Conservation (phyloP, 2,888 invertebrate species). For the Chouioia cunea region DNA sequence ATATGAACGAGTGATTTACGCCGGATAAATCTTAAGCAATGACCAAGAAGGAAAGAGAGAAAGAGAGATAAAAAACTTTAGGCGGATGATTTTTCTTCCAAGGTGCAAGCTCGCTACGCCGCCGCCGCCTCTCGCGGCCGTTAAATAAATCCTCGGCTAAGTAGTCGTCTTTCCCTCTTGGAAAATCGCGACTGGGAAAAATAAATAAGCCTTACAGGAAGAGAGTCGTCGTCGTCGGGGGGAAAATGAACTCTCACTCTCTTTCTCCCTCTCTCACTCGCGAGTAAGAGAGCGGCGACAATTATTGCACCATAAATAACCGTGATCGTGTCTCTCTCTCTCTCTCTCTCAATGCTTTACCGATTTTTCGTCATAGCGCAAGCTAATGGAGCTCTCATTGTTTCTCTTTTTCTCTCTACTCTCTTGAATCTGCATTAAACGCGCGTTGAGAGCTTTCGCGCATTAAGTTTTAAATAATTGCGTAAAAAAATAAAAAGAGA, state of each 20-base stretch:
- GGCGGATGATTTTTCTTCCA: conserved; percentile 4
- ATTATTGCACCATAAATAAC: conserved; percentile 51
- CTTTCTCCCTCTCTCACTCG: too few species aligned
- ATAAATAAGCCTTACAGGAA: not conserved
- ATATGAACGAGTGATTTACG: too few species aligned
- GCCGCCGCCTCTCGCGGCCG: not conserved
- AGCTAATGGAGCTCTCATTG: not conserved
- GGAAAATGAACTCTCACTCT: conserved; percentile 44
- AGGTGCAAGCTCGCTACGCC: not conserved
- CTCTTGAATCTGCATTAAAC: too few species aligned
- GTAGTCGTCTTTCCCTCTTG: conserved; percentile 8
- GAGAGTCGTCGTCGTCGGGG: not conserved
- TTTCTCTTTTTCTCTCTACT: too few species aligned
- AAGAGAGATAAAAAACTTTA: not conserved
- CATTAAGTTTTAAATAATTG: not conserved
- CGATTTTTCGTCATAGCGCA: conserved; percentile 1
- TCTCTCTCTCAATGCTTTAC: conserved; percentile 3
- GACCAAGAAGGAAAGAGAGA: conserved; percentile 26
- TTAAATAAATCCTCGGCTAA: conserved; percentile 28
- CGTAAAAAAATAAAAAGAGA: not conserved
- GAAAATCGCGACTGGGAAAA: conserved; percentile 13
- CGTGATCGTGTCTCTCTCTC: conserved; percentile 8
- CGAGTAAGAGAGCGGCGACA: conserved; percentile 23
- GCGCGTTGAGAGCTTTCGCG: not conserved
- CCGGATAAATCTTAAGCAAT: not conserved